Evolutionary conservation across 2,797 vertebrate genomes (phyloP), one percentile per base, ranked within the genome.

Genomic region (Falco peregrinus): DNA sequence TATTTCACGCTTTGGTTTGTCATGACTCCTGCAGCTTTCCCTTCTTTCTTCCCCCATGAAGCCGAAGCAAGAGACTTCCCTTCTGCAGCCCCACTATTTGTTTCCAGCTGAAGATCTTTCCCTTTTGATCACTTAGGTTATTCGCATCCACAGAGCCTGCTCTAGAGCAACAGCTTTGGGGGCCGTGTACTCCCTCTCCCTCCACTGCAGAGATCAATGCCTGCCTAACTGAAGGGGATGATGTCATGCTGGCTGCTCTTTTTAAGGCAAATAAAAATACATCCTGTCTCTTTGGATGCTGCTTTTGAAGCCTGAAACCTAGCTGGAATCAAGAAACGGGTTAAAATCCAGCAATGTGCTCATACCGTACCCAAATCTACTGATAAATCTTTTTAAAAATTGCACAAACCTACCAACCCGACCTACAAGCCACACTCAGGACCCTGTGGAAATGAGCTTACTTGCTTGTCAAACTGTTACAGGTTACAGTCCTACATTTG

Each of bases 231-330:
- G 93, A 92, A 93, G 43, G 75, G 93, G 74, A 88, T 95, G 91
- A 95, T 92, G 80, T 96, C 86, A 95, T 83, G 85, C 92, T 92
- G 91, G 86, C 84, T 96, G 93, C 57, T 83, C 81, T 90, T 95
- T 95, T 95, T 93, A 86, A 93, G 77, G 81, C 78, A 95, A 93
- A 91, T 90, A 91, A 95, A 96, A 96, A 91, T 57, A 87, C 67
- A 94, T 90, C 56, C 80, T 89, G 67, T 87, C 83, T 61, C 86
- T 89, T 80, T 68, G 71, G 64, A 89, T 73, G 78, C 68, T 95
- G 67, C 75, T 80, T 95, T 94, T 77, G 80, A 95, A 91, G 67
- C 29, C 50, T 70, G 56, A 84, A 68, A 87, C 74, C 48, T 70
- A 86, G 51, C 67, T 70, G 81, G 77, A 90, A 87, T 31, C 60